These are phyloP conservation scores for Ferdinandea cuprea DNA, from an alignment of 2,888 invertebrate genomes.

Conservation along the genomic window DNA sequence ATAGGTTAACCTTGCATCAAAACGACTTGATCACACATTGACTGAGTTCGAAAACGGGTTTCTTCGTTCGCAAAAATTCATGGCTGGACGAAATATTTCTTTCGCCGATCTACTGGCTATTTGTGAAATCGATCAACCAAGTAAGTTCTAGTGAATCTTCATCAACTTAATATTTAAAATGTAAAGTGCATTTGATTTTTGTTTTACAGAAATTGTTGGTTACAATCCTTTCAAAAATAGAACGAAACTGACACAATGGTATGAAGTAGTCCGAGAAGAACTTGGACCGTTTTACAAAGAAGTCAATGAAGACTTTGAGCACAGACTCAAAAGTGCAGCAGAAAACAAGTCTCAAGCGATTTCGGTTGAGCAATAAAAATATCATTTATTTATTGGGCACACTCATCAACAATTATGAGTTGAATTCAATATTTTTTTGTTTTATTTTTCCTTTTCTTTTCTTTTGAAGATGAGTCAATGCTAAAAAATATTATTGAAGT, in stretches of 20 bases:
- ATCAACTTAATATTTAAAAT: too few relatives aligned
- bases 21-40: conserved; percentile 85
- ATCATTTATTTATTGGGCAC: neutral
- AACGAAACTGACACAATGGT: conserved; percentile 86
- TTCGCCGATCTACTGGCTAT: conserved; percentile 90
- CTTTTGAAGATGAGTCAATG: conserved; percentile 4
- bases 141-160: conserved; percentile 84
- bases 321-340: conserved; percentile 77
- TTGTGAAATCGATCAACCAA: conserved; percentile 90
- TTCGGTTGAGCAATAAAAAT: conserved; percentile 78
- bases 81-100: conserved; percentile 86
- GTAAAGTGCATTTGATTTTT: neutral
- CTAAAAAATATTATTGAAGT: conserved; percentile 30
- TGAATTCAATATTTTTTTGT: conserved; percentile 18
- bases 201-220: conserved; percentile 86
- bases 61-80: conserved; percentile 83
- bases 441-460: neutral
- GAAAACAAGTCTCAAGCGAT: conserved; percentile 77
- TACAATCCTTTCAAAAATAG: conserved; percentile 86
- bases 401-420: neutral
- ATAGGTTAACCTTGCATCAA: conserved; percentile 79
- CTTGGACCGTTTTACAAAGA: conserved; percentile 87
- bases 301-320: conserved; percentile 82
- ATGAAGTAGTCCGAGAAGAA: conserved; percentile 85
- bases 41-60: conserved; percentile 85